Evolutionary conservation across 1,140 invertebrate genomes (phyloP).

Genomic region (Zaprionus africanus): DNA sequence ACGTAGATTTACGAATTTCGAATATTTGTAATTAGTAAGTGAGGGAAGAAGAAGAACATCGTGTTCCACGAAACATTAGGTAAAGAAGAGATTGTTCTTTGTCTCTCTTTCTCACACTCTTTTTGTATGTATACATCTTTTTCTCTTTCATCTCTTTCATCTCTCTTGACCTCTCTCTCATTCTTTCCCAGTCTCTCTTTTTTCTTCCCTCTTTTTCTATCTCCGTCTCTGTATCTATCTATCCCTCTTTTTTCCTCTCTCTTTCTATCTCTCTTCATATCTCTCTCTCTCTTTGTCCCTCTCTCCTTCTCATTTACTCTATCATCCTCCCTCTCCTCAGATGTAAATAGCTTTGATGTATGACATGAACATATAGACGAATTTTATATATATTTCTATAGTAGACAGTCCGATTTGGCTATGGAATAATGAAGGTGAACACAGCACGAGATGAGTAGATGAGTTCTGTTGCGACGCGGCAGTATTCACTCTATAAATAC

Average conservation of each 20-base stretch:
- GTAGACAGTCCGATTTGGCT: constrained; percentile 1
- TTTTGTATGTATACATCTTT: too few relatives aligned
- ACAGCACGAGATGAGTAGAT: not conserved
- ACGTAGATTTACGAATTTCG: not conserved
- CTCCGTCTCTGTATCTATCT: constrained; percentile 8
- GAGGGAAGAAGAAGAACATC: not conserved
- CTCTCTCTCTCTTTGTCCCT: too few relatives aligned
- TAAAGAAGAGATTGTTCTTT: not conserved
- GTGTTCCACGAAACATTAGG: constrained; percentile 18
- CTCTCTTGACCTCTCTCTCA: too few relatives aligned
- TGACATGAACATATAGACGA: constrained; percentile 2
- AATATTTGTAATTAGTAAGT: constrained; percentile 14
- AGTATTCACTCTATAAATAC: not conserved
- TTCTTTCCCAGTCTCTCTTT: too few relatives aligned
- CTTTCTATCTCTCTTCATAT: too few relatives aligned
- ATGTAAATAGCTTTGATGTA: constrained; percentile 45
- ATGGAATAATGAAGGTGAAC: constrained; percentile 36
- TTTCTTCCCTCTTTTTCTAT: not conserved
- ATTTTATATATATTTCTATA: constrained; percentile 9
- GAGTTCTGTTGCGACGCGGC: not conserved
- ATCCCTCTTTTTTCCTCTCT: too few relatives aligned
- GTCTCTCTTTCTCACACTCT: constrained; percentile 5
- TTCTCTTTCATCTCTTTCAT: too few relatives aligned
- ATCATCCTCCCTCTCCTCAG: not conserved
- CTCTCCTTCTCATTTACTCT: too few relatives aligned